Percentiles rank a stretch among this genome's conserved stretches.
phyloP scores from a whole-genome alignment of 2,113 vertebrate genomes.

The Lophius piscatorius region DNA sequence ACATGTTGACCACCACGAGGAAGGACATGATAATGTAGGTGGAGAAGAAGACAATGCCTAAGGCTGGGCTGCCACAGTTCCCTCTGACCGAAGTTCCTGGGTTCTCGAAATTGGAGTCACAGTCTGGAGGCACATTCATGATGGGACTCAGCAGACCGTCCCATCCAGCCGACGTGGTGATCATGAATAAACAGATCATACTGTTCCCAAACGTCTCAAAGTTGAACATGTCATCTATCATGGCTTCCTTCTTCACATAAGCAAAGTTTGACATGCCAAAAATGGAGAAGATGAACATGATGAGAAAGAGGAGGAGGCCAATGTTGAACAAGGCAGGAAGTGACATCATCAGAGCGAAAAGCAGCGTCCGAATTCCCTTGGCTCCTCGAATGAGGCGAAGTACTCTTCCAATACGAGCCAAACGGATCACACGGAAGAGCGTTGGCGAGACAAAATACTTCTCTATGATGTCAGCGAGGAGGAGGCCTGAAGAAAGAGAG shows the following conservation, averaged over 20 bases:
- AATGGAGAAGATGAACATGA: conserved; percentile 98
- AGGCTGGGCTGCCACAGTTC: conserved; percentile 86
- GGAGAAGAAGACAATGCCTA: conserved; percentile 93
- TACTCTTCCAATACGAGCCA: conserved; percentile 92
- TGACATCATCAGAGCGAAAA: conserved; percentile 98
- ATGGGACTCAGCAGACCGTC: conserved; percentile 91
- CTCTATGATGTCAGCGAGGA: conserved; percentile 92
- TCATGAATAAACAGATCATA: conserved; percentile 94
- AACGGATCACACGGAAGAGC: conserved; percentile 92
- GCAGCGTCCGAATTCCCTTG: conserved; percentile 94
- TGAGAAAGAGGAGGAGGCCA: conserved; percentile 92
- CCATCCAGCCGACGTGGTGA: conserved; percentile 95
- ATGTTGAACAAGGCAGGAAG: conserved; percentile 97
- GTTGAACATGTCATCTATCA: conserved; percentile 95
- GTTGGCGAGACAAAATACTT: conserved; percentile 95
- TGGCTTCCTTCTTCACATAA: conserved; percentile 89
- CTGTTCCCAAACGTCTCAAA: conserved; percentile 97
- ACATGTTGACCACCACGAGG: conserved; percentile 96
- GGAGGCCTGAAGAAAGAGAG: conserved; percentile 79
- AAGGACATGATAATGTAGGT: conserved; percentile 95
- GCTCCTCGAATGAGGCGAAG: conserved; percentile 92
- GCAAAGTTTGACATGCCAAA: conserved; percentile 98
- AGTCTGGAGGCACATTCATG: conserved; percentile 88
- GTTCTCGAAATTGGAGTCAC: conserved; percentile 86
- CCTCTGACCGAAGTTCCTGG: conserved; percentile 83